A percentile compares a stretch with the other conserved stretches of the same genome.
Conservation (phyloP, 2,797 vertebrate genomes). For the Numenius phaeopus region DNA sequence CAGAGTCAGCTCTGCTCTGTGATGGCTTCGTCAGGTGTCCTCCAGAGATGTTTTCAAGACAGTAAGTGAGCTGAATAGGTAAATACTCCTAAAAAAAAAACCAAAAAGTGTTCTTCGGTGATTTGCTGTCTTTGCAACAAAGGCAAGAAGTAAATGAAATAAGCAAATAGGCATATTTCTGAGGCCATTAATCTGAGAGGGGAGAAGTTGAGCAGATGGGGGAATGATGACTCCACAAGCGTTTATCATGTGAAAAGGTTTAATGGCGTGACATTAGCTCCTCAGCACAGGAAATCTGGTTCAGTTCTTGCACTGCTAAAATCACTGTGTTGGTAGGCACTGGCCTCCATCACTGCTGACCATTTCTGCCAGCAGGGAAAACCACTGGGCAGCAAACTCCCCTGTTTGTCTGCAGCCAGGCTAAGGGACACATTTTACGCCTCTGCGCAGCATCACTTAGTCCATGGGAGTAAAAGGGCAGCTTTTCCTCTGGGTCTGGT, state of each 20-base stretch:
- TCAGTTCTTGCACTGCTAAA: not conserved
- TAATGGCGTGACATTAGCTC: not conserved
- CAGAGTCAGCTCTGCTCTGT: not conserved
- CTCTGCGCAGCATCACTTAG: fast-evolving
- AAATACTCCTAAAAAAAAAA: not conserved
- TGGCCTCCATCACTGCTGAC: not conserved
- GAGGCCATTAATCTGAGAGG: not conserved
- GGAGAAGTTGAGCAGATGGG: not conserved
- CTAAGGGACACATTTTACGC: fast-evolving
- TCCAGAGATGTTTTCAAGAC: not conserved
- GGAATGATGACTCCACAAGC: not conserved
- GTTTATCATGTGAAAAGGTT: not conserved
- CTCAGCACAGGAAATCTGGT: not conserved
- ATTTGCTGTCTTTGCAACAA: not conserved
- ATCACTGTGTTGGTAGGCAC: not conserved
- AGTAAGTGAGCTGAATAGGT: not conserved
- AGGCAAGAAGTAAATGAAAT: not conserved
- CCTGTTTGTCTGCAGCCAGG: not conserved
- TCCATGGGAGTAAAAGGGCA: not conserved
- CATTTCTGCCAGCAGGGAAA: not conserved
- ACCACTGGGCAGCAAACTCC: not conserved
- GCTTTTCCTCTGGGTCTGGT: not conserved
- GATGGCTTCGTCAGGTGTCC: not conserved
- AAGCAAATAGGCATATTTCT: not conserved
- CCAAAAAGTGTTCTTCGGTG: fast-evolving